Percentiles rank a stretch among this genome's conserved stretches.
Conservation (phyloP, 1,140 invertebrate genomes). For the Danaus melanippus region DNA sequence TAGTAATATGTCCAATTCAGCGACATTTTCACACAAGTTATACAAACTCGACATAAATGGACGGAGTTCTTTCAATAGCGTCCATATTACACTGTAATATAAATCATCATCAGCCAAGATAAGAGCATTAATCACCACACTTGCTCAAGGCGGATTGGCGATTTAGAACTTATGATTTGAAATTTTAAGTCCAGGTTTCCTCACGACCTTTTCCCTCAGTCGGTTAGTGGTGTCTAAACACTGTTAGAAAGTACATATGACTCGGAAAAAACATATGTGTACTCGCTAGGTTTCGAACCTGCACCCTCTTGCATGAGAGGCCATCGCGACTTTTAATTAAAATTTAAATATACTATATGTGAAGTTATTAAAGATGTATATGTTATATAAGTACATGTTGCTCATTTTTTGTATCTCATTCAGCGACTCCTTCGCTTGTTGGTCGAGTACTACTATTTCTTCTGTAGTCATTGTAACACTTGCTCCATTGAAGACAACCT, state of each 20-base stretch:
- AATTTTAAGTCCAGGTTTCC: neutral
- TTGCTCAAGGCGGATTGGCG: no score
- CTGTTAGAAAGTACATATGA: no score
- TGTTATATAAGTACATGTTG: conserved; percentile 80
- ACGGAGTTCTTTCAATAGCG: conserved; percentile 75
- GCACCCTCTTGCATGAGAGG: no score
- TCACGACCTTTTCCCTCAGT: neutral
- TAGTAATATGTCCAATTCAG: conserved; percentile 84
- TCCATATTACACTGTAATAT: conserved; percentile 75
- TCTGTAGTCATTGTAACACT: conserved; percentile 84
- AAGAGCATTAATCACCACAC: no score
- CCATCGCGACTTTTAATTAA: neutral
- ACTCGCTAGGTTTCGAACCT: no score
- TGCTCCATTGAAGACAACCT: conserved; percentile 77
- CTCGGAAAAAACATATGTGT: no score
- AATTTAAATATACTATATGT: neutral
- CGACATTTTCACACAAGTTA: conserved; percentile 84
- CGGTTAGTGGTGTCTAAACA: no score
- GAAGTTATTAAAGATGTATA: conserved; percentile 3
- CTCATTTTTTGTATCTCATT: conserved; percentile 87
- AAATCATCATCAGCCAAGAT: no score
- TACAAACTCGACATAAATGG: conserved; percentile 83
- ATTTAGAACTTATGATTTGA: no score
- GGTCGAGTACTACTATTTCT: conserved; percentile 79
- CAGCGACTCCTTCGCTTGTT: conserved; percentile 80